phyloP scores from a whole-genome alignment of 37 sponge, comb jelly and placozoan genomes.

The Ianthella basta region DNA sequence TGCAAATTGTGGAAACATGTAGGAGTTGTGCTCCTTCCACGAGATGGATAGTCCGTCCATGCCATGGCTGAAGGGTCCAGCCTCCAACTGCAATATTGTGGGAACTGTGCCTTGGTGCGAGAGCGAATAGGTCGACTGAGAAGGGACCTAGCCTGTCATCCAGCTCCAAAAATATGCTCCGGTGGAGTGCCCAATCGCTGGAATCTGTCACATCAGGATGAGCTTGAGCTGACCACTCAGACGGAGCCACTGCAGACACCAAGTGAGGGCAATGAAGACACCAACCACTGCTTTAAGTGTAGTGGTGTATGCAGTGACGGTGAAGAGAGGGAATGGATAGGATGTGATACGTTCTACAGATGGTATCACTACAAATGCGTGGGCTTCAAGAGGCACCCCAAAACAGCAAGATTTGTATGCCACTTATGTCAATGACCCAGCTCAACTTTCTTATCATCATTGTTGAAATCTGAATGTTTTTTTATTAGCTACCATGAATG shows the following conservation, averaged over 20 bases:
- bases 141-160: not conserved
- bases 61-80: constrained; percentile 8
- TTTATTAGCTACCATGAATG: too few species aligned
- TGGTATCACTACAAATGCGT: constrained; percentile 15
- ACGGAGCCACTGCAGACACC: too few species aligned
- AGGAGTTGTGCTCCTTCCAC: not conserved
- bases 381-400: not conserved
- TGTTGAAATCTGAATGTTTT: too few species aligned
- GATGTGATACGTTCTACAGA: not conserved
- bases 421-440: too few species aligned
- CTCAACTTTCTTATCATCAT: too few species aligned
- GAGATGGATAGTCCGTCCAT: constrained; percentile 1
- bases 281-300: not conserved
- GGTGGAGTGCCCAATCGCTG: not conserved
- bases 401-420: too few species aligned
- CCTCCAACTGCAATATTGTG: constrained; percentile 33
- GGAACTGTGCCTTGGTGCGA: constrained; percentile 9
- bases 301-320: not conserved
- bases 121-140: constrained; percentile 57
- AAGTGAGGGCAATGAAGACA: not conserved
- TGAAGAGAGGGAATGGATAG: not conserved
- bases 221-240: too few species aligned
- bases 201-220: not conserved
- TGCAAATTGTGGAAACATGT: too few species aligned
- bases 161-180: not conserved